A percentile compares a stretch with the other conserved stretches of the same genome.
Evolutionary conservation across 2,888 invertebrate species (phyloP).

Genomic region (Vesta saturnalis): DNA sequence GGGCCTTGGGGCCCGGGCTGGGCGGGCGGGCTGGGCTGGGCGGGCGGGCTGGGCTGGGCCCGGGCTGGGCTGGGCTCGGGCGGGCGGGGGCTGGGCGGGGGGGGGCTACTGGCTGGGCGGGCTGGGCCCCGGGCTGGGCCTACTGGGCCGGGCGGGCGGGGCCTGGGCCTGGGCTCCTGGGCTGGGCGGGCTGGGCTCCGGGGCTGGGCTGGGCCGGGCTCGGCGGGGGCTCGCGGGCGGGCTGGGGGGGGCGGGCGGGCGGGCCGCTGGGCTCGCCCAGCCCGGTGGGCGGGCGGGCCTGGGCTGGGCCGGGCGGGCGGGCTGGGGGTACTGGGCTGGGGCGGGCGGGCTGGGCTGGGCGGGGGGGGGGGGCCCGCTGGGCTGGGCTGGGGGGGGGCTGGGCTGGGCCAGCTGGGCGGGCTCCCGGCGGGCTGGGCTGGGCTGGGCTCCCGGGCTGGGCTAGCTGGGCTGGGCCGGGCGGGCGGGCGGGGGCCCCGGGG

Average conservation of each 20-base stretch:
- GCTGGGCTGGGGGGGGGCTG: not conserved
- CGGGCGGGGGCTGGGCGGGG: not conserved
- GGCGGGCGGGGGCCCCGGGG: not conserved
- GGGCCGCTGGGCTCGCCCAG: not conserved
- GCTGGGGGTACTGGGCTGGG: not conserved
- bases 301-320: not conserved
- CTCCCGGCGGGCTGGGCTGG: not conserved
- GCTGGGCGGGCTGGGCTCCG: not conserved
- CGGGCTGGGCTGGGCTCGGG: not conserved
- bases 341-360: not conserved
- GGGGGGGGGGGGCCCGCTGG: not conserved
- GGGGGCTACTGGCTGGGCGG: not conserved
- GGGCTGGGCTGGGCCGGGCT: not conserved
- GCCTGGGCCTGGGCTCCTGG: not conserved
- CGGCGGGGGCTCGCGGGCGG: not conserved
- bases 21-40: too few relatives aligned
- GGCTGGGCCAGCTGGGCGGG: not conserved
- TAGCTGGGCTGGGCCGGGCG: not conserved
- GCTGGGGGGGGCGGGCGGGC: not conserved
- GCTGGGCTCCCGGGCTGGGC: not conserved
- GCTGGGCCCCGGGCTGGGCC: not conserved
- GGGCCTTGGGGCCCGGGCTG: not conserved
- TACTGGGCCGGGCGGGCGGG: not conserved
- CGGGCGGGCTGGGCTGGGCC: not conserved
- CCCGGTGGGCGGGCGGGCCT: too few relatives aligned